Evolutionary conservation across 2,113 vertebrate genomes (phyloP).

Genomic region (Ciconia maguari): DNA sequence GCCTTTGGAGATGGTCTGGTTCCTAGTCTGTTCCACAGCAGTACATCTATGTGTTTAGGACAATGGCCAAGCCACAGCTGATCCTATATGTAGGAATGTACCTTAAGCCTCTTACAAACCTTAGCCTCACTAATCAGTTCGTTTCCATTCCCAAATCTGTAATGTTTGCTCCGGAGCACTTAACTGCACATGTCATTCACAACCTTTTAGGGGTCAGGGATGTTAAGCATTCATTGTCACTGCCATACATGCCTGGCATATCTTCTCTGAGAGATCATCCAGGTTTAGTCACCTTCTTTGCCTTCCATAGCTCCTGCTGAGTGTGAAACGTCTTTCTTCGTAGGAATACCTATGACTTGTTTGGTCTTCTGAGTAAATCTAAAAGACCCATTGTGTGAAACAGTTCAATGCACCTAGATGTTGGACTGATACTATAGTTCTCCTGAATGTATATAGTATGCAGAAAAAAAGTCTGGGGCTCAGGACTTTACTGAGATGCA

Average conservation of each 20-base stretch:
- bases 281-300: not conserved
- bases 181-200: not conserved
- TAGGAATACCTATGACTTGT: not conserved
- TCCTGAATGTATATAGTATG: not conserved
- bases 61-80: not conserved
- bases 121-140: not conserved
- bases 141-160: not conserved
- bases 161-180: not conserved
- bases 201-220: not conserved
- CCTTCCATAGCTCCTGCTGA: not conserved
- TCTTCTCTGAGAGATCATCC: rapidly evolving
- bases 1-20: not conserved
- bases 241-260: not conserved
- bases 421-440: not conserved
- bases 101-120: not conserved
- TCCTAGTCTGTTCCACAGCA: not conserved
- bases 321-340: not conserved
- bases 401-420: not conserved
- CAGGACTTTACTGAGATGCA: not conserved
- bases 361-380: not conserved
- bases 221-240: not conserved
- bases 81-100: not conserved
- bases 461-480: not conserved
- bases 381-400: not conserved
- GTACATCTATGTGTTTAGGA: not conserved